A percentile compares a stretch with the other conserved stretches of the same genome.
phyloP scores from a whole-genome alignment of 2,888 invertebrate genomes.

The Andrena fulva region DNA sequence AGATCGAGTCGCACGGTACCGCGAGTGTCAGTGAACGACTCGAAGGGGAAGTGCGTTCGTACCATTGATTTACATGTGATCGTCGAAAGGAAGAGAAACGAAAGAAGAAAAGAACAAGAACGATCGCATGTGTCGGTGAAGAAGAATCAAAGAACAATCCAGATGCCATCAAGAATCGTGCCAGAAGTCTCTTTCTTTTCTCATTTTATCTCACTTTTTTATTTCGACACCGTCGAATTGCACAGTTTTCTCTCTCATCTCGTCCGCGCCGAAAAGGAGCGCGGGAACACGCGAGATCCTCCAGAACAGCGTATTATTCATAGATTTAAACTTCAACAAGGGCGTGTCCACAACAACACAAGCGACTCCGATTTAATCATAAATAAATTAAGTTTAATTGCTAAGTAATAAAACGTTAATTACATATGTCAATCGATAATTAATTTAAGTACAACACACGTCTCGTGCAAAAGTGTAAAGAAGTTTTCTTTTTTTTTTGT shows the following conservation, averaged over 20 bases:
- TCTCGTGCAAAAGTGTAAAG: slow-evolving; percentile 85
- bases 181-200: slow-evolving; percentile 3
- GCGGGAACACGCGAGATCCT: slow-evolving; percentile 29
- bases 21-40: background rate
- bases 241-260: slow-evolving; percentile 29
- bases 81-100: background rate
- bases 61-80: background rate
- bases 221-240: slow-evolving; percentile 56
- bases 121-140: slow-evolving; percentile 6
- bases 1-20: background rate
- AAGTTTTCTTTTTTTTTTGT: slow-evolving; percentile 80
- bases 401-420: slow-evolving; percentile 84
- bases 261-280: slow-evolving; percentile 12
- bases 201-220: slow-evolving; percentile 15
- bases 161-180: slow-evolving; percentile 17
- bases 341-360: slow-evolving; percentile 74
- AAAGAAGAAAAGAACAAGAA: background rate
- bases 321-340: slow-evolving; percentile 63
- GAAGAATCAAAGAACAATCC: slow-evolving; percentile 16
- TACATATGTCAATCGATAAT: slow-evolving; percentile 82
- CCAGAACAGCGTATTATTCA: background rate
- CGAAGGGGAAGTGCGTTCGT: background rate
- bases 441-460: slow-evolving; percentile 84
- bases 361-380: slow-evolving; percentile 79
- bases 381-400: slow-evolving; percentile 84